Conservation (phyloP, 2,797 vertebrate species). For the Spatula versicolor region DNA sequence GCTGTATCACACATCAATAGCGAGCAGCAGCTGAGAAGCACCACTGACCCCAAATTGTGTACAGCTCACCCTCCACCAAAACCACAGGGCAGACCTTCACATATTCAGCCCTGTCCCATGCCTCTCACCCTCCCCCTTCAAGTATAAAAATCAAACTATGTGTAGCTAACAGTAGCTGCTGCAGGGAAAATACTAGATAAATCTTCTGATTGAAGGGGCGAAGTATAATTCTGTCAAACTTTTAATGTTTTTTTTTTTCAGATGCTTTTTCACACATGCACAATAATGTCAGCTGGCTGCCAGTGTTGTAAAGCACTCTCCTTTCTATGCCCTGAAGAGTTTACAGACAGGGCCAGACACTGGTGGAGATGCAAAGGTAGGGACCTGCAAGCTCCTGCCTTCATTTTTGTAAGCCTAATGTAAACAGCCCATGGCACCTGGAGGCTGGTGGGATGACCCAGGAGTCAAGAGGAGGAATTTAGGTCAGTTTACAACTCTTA, state of each 20-base stretch:
- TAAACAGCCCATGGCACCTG: constrained; percentile 52
- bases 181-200: neutral
- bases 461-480: constrained; percentile 57
- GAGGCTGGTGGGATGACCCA: constrained; percentile 28
- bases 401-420: constrained; percentile 28
- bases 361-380: neutral
- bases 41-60: neutral
- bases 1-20: neutral
- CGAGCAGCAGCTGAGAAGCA: neutral
- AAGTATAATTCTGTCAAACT: neutral
- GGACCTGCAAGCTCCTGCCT: neutral
- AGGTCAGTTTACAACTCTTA: constrained; percentile 51
- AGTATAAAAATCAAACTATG: neutral
- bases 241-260: neutral
- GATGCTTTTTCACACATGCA: neutral
- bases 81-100: neutral
- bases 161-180: neutral
- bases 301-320: neutral
- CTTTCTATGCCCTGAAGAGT: neutral
- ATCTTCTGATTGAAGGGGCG: no score
- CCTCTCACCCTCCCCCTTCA: neutral
- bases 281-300: neutral
- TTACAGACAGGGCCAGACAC: neutral
- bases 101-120: neutral
- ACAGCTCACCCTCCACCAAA: neutral